Conservation (phyloP, 1,140 invertebrate species). For the Drosophila orosa region DNA sequence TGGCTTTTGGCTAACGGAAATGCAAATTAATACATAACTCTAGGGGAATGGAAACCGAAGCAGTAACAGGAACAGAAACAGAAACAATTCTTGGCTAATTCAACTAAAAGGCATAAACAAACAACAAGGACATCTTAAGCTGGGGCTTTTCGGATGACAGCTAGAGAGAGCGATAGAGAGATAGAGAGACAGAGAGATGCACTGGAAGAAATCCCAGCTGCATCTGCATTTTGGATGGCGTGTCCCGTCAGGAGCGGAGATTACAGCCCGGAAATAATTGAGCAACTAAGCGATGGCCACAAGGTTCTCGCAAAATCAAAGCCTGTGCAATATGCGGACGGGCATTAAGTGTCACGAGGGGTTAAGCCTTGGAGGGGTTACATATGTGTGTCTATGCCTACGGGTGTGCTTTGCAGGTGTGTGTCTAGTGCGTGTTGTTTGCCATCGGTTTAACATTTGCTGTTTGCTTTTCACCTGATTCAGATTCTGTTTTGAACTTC, state of each 20-base stretch:
- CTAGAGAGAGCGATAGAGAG: background rate
- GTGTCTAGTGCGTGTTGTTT: constrained; percentile 23
- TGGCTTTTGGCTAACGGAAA: constrained; percentile 44
- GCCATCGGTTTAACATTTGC: constrained; percentile 62
- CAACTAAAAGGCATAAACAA: constrained; percentile 58
- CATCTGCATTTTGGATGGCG: constrained; percentile 16
- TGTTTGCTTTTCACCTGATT: constrained; percentile 59
- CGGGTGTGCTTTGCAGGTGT: constrained; percentile 18
- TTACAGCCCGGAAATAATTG: constrained; percentile 19
- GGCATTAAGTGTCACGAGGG: background rate
- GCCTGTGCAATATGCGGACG: constrained; percentile 6
- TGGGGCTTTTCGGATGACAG: constrained; percentile 23
- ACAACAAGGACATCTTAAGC: constrained; percentile 64
- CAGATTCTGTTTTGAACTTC: constrained; percentile 70
- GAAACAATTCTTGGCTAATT: constrained; percentile 52
- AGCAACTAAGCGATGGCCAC: constrained; percentile 28
- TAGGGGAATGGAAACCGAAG: constrained; percentile 9
- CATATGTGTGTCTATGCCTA: constrained; percentile 9
- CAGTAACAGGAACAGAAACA: constrained; percentile 18
- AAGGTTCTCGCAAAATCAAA: constrained; percentile 16
- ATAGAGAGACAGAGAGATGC: constrained; percentile 4
- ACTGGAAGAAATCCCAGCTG: constrained; percentile 21
- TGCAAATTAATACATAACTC: constrained; percentile 60
- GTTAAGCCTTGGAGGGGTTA: constrained; percentile 3
- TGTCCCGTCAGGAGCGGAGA: constrained; percentile 6